phyloP scores from a whole-genome alignment of 2,797 vertebrate species.

The Melanotaenia maccullochi region DNA sequence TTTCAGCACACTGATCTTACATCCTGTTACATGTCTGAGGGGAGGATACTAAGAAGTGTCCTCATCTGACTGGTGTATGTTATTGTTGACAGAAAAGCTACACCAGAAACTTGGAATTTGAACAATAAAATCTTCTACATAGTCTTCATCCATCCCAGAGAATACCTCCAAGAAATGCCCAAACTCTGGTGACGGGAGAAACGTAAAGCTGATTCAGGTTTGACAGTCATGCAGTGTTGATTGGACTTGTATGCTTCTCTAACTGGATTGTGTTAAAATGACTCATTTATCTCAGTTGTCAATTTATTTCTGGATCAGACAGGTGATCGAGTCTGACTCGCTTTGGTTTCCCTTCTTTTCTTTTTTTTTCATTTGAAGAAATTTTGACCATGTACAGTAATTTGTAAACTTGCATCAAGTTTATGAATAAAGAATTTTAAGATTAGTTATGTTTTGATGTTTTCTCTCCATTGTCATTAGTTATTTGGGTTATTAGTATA shows the following conservation, averaged over 20 bases:
- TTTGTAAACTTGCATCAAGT: constrained; percentile 99
- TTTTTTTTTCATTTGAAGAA: constrained; percentile 75
- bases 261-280: constrained; percentile 66
- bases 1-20: constrained; percentile 23
- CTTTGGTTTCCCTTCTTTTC: constrained; percentile 55
- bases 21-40: constrained; percentile 34
- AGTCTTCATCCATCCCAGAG: constrained; percentile 26
- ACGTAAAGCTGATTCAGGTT: constrained; percentile 32
- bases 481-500: not conserved
- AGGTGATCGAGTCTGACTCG: constrained; percentile 55
- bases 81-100: constrained; percentile 15
- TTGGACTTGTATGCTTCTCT: constrained; percentile 64
- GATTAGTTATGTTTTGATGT: constrained; percentile 66
- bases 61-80: constrained; percentile 12
- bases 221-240: constrained; percentile 53
- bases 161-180: constrained; percentile 36
- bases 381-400: constrained; percentile 84
- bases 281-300: constrained; percentile 54
- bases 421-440: constrained; percentile 99
- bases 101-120: constrained; percentile 3
- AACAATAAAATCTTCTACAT: constrained; percentile 5
- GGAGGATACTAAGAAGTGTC: constrained; percentile 19
- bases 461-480: not conserved
- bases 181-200: constrained; percentile 39
- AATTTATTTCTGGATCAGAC: constrained; percentile 53